These are phyloP conservation scores for Haliclona indistincta DNA, from an alignment of 37 sponge, comb jelly and placozoan species.

Conservation along the genomic window DNA sequence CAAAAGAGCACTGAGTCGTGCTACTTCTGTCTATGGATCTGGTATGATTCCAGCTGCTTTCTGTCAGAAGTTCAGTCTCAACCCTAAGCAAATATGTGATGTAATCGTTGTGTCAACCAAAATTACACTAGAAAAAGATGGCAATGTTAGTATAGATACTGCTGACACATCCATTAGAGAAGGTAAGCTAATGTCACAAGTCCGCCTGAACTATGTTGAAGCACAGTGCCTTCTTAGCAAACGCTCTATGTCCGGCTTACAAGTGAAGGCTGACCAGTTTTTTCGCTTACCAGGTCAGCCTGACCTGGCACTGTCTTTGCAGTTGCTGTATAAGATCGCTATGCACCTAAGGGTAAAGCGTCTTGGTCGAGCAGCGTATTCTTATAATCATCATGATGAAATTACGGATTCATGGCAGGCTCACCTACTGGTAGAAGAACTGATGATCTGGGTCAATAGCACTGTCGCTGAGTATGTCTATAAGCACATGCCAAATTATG, in stretches of 20 bases:
- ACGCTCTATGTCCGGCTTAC: neutral
- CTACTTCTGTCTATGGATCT: conserved; percentile 40
- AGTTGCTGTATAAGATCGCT: conserved; percentile 38
- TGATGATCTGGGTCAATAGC: conserved; percentile 80
- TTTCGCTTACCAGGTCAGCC: neutral
- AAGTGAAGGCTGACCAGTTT: neutral
- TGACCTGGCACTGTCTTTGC: conserved; percentile 15
- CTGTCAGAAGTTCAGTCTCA: conserved; percentile 21
- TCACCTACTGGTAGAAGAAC: conserved; percentile 51
- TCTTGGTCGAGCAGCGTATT: conserved; percentile 16
- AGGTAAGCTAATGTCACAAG: neutral
- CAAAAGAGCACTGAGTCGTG: conserved; percentile 3
- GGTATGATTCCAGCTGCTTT: neutral
- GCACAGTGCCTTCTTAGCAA: conserved; percentile 28
- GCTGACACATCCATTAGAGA: neutral
- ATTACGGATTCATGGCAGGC: conserved; percentile 33
- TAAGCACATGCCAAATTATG: neutral
- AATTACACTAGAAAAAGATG: conserved; percentile 10
- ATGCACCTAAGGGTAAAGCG: conserved; percentile 15
- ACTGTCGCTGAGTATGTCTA: conserved; percentile 32
- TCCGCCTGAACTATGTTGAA: neutral
- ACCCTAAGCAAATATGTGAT: conserved; percentile 10
- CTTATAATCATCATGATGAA: conserved; percentile 8
- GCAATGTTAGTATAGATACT: neutral
- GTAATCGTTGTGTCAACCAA: conserved; percentile 18